phyloP scores from a whole-genome alignment of 2,113 vertebrate species.

The Silurus asotus region DNA sequence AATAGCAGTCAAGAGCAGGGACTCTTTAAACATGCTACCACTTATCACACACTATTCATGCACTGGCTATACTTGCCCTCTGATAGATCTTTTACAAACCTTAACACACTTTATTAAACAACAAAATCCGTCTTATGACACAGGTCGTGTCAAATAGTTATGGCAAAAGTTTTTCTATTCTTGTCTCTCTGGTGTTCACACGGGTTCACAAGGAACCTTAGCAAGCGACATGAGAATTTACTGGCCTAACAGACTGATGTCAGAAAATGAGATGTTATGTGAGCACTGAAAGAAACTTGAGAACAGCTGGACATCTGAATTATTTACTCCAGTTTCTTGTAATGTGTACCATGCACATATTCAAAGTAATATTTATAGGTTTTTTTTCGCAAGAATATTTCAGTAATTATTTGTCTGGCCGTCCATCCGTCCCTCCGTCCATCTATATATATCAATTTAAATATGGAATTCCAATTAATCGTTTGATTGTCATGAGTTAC shows the following conservation, averaged over 20 bases:
- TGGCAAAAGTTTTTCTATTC: not conserved
- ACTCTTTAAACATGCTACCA: slow-evolving; percentile 35
- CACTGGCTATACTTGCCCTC: not conserved
- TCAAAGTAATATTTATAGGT: not conserved
- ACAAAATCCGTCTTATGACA: not conserved
- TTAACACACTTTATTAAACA: slow-evolving; percentile 21
- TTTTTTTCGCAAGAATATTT: not conserved
- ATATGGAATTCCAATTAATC: too few species aligned
- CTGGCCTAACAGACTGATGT: not conserved
- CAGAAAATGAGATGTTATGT: not conserved
- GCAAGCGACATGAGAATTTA: not conserved
- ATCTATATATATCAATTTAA: too few species aligned
- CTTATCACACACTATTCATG: slow-evolving; percentile 37
- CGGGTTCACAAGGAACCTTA: not conserved
- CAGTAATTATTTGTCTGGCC: too few species aligned
- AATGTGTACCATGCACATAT: not conserved
- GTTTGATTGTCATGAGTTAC: too few species aligned
- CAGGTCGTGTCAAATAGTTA: not conserved
- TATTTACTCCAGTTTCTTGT: not conserved
- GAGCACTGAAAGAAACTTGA: not conserved
- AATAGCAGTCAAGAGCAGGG: slow-evolving; percentile 44
- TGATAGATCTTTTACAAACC: not conserved
- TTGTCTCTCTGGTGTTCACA: not conserved
- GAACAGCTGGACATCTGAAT: not conserved
- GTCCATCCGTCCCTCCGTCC: too few species aligned